These are phyloP conservation scores for Cephalopterus ornatus DNA, from an alignment of 2,113 vertebrate species.

Conservation along the genomic window DNA sequence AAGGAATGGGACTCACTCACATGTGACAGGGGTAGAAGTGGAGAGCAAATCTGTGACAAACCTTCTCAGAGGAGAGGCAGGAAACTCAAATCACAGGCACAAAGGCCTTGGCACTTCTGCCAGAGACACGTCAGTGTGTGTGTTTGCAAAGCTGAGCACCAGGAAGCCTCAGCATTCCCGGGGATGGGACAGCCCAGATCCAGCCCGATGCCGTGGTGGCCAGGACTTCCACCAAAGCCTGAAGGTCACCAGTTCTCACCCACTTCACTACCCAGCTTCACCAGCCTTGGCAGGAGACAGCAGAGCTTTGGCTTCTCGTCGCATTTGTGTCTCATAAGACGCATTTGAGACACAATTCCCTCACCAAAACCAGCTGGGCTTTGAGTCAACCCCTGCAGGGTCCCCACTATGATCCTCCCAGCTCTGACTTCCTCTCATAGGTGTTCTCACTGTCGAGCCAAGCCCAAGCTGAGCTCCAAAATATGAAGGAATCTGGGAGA, in stretches of 20 bases:
- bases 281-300: neutral
- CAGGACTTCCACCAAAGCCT: neutral
- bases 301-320: neutral
- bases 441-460: neutral
- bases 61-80: neutral
- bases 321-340: neutral
- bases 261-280: neutral
- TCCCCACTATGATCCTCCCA: neutral
- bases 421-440: neutral
- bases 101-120: neutral
- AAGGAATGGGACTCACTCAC: neutral
- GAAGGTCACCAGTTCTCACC: neutral
- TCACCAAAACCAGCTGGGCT: neutral
- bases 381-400: neutral
- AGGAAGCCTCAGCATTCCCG: neutral
- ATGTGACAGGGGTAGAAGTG: neutral
- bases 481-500: neutral
- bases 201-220: fast-evolving
- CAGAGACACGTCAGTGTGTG: neutral
- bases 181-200: neutral
- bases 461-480: neutral
- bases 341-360: neutral
- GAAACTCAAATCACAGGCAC: neutral
- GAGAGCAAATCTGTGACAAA: neutral
- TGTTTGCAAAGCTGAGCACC: neutral